These are phyloP conservation scores for Eilema caniola DNA, from an alignment of 2,888 invertebrate genomes.

Conservation along the genomic window DNA sequence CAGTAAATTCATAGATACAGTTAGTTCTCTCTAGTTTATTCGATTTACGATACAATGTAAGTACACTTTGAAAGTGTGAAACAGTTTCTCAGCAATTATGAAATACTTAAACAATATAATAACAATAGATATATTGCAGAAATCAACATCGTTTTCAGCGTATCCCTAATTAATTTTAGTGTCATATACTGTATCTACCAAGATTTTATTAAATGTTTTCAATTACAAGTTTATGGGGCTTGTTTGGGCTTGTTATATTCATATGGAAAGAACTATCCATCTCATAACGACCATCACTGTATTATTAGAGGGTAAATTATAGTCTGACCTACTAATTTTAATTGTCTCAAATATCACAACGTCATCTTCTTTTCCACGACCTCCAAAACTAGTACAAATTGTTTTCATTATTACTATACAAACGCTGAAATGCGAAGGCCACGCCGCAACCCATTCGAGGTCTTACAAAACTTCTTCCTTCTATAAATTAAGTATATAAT, in stretches of 20 bases:
- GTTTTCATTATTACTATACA: background rate
- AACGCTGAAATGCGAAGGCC: conserved; percentile 8
- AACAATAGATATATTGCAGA: background rate
- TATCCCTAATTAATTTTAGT: no score
- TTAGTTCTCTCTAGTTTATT: background rate
- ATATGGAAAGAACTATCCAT: background rate
- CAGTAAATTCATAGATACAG: background rate
- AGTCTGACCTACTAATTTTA: background rate
- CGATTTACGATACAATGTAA: background rate
- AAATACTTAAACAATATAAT: background rate
- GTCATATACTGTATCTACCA: no score
- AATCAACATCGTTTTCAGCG: background rate
- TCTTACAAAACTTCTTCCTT: conserved; percentile 35
- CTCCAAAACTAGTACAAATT: background rate
- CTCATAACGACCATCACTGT: background rate
- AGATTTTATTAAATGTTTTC: background rate
- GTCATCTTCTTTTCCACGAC: conserved; percentile 2
- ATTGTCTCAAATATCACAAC: background rate
- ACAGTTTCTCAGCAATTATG: background rate
- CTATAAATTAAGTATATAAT: conserved; percentile 36
- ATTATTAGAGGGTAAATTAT: background rate
- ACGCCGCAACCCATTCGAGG: background rate
- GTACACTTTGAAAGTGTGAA: background rate
- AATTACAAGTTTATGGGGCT: background rate
- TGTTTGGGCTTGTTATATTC: no score